Conservation (phyloP, 2,888 invertebrate species). For the Stegophylla sp. region DNA sequence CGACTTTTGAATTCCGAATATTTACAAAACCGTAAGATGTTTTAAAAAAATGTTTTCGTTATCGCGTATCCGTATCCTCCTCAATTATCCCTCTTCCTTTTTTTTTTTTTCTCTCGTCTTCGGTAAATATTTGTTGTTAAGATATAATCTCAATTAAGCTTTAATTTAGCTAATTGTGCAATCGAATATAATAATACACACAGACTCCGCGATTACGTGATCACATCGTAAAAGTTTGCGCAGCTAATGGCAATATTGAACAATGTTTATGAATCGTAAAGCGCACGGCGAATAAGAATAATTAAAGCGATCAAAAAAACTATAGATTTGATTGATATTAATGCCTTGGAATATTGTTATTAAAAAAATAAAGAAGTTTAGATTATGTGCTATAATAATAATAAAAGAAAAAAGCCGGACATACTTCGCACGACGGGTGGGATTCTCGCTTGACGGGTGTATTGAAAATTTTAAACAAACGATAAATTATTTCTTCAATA, state of each 20-base stretch:
- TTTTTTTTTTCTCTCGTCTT: background rate
- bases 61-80: conserved; percentile 20
- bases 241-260: conserved; percentile 15
- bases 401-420: background rate
- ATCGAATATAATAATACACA: conserved; percentile 13
- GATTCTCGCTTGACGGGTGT: no score
- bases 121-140: conserved; percentile 31
- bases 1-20: background rate
- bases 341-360: background rate
- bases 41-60: conserved; percentile 6
- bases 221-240: conserved; percentile 29
- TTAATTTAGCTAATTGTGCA: conserved; percentile 28
- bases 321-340: background rate
- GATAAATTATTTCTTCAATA: no score
- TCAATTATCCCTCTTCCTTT: conserved; percentile 24
- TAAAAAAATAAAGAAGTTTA: background rate
- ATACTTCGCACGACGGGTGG: no score
- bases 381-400: background rate
- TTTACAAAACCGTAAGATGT: background rate
- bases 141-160: conserved; percentile 43
- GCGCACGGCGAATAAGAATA: background rate
- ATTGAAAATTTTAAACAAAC: no score
- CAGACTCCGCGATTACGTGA: conserved; percentile 7
- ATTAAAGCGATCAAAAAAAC: background rate
- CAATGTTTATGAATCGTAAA: background rate